Percentiles rank a stretch among this genome's conserved stretches.
phyloP scores from a whole-genome alignment of 2,888 invertebrate species.

The Drosophila birchii region DNA sequence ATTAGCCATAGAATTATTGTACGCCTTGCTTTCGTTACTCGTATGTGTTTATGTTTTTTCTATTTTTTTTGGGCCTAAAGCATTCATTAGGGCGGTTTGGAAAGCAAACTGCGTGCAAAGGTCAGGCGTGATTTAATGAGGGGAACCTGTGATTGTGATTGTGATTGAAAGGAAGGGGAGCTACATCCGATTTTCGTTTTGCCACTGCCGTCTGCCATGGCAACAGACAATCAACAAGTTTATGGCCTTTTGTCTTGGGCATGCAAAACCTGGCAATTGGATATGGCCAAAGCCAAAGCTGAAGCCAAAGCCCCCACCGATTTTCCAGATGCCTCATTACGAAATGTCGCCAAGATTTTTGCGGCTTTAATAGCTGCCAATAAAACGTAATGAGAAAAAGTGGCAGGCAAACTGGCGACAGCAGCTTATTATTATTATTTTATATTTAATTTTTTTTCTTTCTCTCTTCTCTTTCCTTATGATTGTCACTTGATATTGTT shows the following conservation, averaged over 20 bases:
- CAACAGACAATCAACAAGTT: slow-evolving; percentile 46
- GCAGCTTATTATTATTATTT: slow-evolving; percentile 41
- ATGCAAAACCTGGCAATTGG: slow-evolving; percentile 42
- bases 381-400: slow-evolving; percentile 72
- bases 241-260: slow-evolving; percentile 42
- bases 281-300: slow-evolving; percentile 19
- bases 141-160: neutral
- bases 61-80: slow-evolving; percentile 10
- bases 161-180: slow-evolving; percentile 1
- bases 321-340: slow-evolving; percentile 60
- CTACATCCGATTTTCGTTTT: slow-evolving; percentile 19
- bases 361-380: slow-evolving; percentile 70
- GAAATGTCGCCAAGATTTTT: slow-evolving; percentile 78
- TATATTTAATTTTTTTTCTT: slow-evolving; percentile 9
- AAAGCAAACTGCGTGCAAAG: slow-evolving; percentile 45
- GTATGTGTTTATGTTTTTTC: slow-evolving; percentile 24
- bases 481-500: slow-evolving; percentile 73
- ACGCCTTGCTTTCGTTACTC: slow-evolving; percentile 12
- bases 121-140: slow-evolving; percentile 36
- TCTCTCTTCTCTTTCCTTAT: slow-evolving; percentile 40
- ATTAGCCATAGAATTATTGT: slow-evolving; percentile 38
- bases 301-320: slow-evolving; percentile 1
- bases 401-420: slow-evolving; percentile 40
- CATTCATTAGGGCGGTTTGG: slow-evolving; percentile 34
- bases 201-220: slow-evolving; percentile 10